A percentile compares a stretch with the other conserved stretches of the same genome.
Conservation (phyloP, 37 sponge, comb jelly and placozoan species). For the Petrosia ficiformis region DNA sequence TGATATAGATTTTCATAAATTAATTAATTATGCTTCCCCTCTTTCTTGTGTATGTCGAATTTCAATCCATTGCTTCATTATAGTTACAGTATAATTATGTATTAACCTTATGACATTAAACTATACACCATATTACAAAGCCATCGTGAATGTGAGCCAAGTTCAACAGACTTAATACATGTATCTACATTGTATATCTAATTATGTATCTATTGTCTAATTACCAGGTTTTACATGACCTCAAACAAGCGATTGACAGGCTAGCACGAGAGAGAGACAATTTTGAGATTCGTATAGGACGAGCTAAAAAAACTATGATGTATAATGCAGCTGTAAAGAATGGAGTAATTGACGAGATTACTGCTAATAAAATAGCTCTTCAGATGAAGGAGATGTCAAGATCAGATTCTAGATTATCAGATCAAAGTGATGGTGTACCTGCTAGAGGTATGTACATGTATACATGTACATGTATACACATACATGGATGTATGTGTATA, state of each 20-base stretch:
- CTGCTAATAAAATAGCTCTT: constrained; percentile 21
- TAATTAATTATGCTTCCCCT: no score
- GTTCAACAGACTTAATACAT: background rate
- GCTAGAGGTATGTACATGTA: background rate
- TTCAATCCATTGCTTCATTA: no score
- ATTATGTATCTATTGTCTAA: no score
- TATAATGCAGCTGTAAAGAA: constrained; percentile 48
- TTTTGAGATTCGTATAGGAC: constrained; percentile 51
- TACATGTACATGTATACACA: no score
- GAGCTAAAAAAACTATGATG: constrained; percentile 85
- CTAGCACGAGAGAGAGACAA: constrained; percentile 33
- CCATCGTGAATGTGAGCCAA: no score
- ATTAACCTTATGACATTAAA: no score
- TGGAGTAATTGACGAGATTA: constrained; percentile 12
- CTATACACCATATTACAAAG: no score
- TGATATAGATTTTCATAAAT: no score
- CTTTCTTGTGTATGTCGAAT: no score
- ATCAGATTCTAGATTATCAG: background rate
- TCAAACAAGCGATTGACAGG: constrained; percentile 44
- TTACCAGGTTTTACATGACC: constrained; percentile 49
- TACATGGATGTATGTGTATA: no score
- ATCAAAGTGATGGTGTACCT: constrained; percentile 2
- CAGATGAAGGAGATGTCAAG: constrained; percentile 1
- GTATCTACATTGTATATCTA: no score
- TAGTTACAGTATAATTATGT: no score